These are phyloP conservation scores for Reinhardtius hippoglossoides DNA, from an alignment of 2,113 vertebrate genomes.

Conservation along the genomic window DNA sequence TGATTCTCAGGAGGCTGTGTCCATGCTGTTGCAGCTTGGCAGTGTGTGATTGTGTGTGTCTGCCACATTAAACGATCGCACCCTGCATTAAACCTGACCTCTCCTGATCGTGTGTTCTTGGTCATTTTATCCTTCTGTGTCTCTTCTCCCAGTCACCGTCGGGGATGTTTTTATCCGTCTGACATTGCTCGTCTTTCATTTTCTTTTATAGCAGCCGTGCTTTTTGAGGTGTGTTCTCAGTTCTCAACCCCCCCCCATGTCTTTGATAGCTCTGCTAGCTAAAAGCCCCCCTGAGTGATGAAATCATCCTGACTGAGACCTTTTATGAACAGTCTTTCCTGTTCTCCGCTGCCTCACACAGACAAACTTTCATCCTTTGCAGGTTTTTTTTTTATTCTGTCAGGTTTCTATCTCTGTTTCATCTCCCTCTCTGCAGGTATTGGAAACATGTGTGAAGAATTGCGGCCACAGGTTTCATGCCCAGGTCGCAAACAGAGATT, in stretches of 20 bases:
- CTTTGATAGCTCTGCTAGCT: conserved; percentile 46
- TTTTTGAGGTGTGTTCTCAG: conserved; percentile 35
- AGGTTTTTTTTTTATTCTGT: background rate
- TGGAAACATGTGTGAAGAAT: conserved; percentile 99
- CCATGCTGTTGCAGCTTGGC: background rate
- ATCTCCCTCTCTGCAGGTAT: conserved; percentile 80
- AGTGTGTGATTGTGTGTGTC: background rate
- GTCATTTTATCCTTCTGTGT: background rate
- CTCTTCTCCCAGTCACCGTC: background rate
- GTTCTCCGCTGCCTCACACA: background rate
- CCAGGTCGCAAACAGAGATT: conserved; percentile 94
- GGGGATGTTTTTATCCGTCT: background rate
- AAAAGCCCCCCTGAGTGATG: conserved; percentile 23
- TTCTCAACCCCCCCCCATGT: conserved; percentile 24
- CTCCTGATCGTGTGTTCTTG: background rate
- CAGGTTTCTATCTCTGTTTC: background rate
- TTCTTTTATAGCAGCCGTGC: conserved; percentile 31
- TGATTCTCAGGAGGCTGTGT: conserved; percentile 6
- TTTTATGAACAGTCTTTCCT: background rate
- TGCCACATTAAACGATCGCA: background rate
- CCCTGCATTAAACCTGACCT: background rate
- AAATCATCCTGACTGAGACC: conserved; percentile 20
- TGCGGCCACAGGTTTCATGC: conserved; percentile 97
- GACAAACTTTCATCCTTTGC: background rate
- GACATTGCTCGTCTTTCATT: conserved; percentile 10